Base-by-base conservation (phyloP, 2,113 vertebrate species). In the Heteronetta atricapilla region DNA sequence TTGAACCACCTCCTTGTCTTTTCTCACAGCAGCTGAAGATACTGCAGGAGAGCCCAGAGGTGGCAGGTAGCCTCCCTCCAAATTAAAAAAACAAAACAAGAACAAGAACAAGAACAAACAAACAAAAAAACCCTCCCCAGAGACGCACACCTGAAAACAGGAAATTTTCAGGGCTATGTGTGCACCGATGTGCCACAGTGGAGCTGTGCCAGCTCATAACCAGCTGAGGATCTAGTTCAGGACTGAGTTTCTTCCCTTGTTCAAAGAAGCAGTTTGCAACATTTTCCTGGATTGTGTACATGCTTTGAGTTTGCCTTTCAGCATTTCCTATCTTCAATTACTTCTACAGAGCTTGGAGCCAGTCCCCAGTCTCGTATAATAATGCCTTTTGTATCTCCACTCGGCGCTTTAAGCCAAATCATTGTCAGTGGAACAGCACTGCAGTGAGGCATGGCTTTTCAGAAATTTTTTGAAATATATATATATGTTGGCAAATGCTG, bases 351-450 rank as follows among this genome's bases (percentile, higher is more conserved):
- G 80, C 46, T 85, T 95, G 90, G 92, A 96, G 36, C 42, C 73
- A 21, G 16, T 78, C 72, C 50, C 17, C 17, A 20, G 52, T 46
- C 88, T 93, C 6, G 1, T 55, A 66, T 84, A 96, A 92, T 86
- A 93, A 94, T 89, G 81, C 22, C 81, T 96, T 97, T 93, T 88
- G 29, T 91, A 95, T 92, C 95, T 95, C 62, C 28, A 31, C 74
- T 89, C 4, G 2, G 31, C 1, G 1, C 42, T 94, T 66, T 31
- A 59, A 69, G 84, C 70, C 84, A 88, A 82, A 91, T 90, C 63
- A 55, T 63, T 92, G 88, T 91, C 81, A 59, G 78, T 66, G 75
- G 63, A 89, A 53, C 23, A 69, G 79, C 85, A 17, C 70, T 85
- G 75, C 67, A 62, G 78, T 68, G 70, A 95, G 78, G 70, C 86